Percentiles rank a stretch among this genome's conserved stretches.
These are phyloP conservation scores for Brachionus plicatilis DNA, from an alignment of 1,140 invertebrate genomes.

Conservation along the genomic window DNA sequence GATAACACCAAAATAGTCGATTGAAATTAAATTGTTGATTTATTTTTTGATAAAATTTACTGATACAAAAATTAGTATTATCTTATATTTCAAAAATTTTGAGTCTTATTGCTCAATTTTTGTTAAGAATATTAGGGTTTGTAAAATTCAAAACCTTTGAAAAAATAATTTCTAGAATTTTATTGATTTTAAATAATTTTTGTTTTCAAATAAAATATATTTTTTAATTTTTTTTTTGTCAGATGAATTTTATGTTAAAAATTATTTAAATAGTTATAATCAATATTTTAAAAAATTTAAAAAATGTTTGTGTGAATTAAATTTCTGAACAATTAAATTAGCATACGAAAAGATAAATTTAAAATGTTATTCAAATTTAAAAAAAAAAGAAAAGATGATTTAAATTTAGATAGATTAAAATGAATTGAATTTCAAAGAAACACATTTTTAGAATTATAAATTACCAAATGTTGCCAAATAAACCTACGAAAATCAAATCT, in stretches of 20 bases:
- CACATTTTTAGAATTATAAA: too few species aligned
- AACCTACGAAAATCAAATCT: not conserved
- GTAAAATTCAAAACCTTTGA: not conserved
- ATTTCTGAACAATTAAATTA: too few species aligned
- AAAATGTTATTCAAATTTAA: too few species aligned
- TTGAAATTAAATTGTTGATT: not conserved
- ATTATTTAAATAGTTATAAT: not conserved
- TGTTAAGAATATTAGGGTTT: not conserved
- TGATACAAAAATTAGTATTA: conserved; percentile 4
- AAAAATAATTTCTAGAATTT: not conserved
- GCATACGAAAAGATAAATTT: too few species aligned
- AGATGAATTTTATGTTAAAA: not conserved
- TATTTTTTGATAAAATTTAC: not conserved
- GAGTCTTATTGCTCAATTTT: not conserved
- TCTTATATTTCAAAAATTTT: not conserved
- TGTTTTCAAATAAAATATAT: not conserved
- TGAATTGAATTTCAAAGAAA: too few species aligned
- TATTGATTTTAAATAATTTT: not conserved
- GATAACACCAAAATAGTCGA: not conserved
- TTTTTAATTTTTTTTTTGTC: not conserved
- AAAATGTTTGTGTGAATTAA: too few species aligned
- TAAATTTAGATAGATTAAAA: too few species aligned
- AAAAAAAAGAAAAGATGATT: too few species aligned
- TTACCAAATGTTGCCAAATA: not conserved
- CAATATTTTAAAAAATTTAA: too few species aligned